Base-by-base conservation (phyloP, 2,113 vertebrate species). In the Motacilla tschutschensis region DNA sequence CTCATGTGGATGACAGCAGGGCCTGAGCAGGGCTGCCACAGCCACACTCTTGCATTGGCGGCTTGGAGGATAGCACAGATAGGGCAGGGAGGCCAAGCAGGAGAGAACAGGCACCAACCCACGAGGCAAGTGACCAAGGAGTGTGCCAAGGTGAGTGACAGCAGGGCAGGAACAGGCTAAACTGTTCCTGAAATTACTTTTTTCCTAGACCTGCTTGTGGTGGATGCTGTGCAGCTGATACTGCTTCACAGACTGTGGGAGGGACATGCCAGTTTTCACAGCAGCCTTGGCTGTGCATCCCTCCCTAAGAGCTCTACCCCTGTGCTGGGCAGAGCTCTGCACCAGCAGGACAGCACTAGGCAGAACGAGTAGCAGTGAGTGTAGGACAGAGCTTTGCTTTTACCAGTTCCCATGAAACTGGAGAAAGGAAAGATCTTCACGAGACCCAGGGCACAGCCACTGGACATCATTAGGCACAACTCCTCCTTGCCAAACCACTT, bases 11-110 rank as follows among this genome's bases (percentile, higher is more conserved):
- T 26, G n/a, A 14, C 46, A 38, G 35, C 63, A 75, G 36, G 2
- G 0, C 3, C 2, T 1, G 1, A 55, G 58, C 20, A 63, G 66
- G 60, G 41, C 36, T 83, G 38, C 29, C 9, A 14, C 0, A 3
- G 47, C 26, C 69, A 18, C 1, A 0, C 1, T 4, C 25, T 47
- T 44, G 22, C 38, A 5, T 0, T 53, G 28, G 13, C 78, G 55
- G 15, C 69, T 65, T 54, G 59, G 29, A 51, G 24, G 51, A 65
- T 18, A 67, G 36, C 17, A 8, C 6, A 31, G 62, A 26, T 26
- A 62, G 58, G 46, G 51, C 26, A 84, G 38, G 46, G 33, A 58
- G 15, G 29, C 35, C 5, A 9, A 50, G 20, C 20, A 53, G 26
- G 47, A 62, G 20, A 6, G 20, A 33, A 33, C 19, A 29, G 38